phyloP scores from a whole-genome alignment of 2,888 invertebrate species.

The Clitarchus hookeri region DNA sequence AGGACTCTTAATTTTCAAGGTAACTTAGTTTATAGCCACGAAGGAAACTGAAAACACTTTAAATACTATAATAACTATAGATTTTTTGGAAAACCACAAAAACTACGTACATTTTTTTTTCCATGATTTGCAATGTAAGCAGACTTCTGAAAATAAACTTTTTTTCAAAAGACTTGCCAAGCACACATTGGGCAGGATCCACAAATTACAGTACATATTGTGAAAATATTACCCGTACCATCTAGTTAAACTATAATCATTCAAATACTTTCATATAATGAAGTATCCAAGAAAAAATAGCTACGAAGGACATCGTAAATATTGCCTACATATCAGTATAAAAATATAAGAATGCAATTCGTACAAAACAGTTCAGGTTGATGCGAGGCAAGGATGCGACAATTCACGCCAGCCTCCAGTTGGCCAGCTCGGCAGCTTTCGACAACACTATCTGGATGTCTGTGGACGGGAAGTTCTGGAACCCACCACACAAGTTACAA shows the following conservation, averaged over 20 bases:
- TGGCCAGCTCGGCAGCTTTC: slow-evolving; percentile 72
- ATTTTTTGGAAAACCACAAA: too few relatives aligned
- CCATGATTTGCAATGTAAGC: too few relatives aligned
- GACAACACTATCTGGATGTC: slow-evolving; percentile 83
- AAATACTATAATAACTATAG: too few relatives aligned
- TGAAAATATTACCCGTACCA: not conserved
- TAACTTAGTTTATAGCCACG: too few relatives aligned
- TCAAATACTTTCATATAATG: not conserved
- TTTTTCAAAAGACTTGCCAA: too few relatives aligned
- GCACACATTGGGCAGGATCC: not conserved
- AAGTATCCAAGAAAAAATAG: not conserved
- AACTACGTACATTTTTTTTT: too few relatives aligned
- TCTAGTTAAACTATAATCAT: not conserved
- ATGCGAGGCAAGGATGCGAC: not conserved
- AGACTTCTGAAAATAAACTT: too few relatives aligned
- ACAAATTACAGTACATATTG: not conserved
- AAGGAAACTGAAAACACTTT: too few relatives aligned
- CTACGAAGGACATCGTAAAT: too few relatives aligned
- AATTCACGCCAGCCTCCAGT: slow-evolving; percentile 36
- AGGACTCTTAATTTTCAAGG: too few relatives aligned
- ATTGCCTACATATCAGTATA: too few relatives aligned
- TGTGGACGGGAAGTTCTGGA: slow-evolving; percentile 80
- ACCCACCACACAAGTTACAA: slow-evolving; percentile 38
- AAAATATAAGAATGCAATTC: too few relatives aligned
- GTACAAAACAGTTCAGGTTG: not conserved